phyloP scores from a whole-genome alignment of 2,113 vertebrate genomes.

The Chelonoidis abingdonii region DNA sequence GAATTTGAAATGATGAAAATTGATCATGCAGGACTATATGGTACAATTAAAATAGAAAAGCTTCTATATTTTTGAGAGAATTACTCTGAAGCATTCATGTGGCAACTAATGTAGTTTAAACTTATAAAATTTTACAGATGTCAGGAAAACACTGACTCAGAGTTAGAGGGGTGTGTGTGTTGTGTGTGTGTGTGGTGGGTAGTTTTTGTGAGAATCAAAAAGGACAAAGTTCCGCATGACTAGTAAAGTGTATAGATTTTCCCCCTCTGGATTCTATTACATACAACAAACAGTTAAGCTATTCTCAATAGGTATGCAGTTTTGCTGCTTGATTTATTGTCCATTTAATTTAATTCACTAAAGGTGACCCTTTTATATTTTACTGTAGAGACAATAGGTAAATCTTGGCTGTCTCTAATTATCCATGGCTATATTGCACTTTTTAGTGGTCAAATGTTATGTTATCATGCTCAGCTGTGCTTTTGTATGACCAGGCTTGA shows the following conservation, averaged over 20 bases:
- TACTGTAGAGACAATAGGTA: background rate
- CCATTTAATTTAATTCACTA: conserved; percentile 64
- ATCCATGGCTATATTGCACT: background rate
- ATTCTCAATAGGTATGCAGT: conserved; percentile 2
- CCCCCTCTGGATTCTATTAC: background rate
- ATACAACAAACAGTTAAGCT: conserved; percentile 31
- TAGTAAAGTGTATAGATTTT: background rate
- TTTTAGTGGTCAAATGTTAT: background rate
- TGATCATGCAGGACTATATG: background rate
- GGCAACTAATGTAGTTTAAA: background rate
- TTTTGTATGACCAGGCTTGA: background rate
- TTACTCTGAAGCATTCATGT: background rate
- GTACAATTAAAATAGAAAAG: background rate
- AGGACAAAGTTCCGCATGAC: background rate
- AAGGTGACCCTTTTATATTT: conserved; percentile 69
- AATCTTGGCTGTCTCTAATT: conserved; percentile 23
- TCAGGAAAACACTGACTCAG: background rate
- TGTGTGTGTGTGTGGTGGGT: background rate
- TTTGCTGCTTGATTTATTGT: conserved; percentile 64
- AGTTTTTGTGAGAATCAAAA: background rate
- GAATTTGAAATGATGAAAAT: background rate
- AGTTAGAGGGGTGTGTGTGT: background rate
- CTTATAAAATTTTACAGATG: background rate
- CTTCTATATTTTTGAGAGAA: background rate
- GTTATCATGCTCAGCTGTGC: background rate